A percentile compares a stretch with the other conserved stretches of the same genome.
Evolutionary conservation across 2,888 invertebrate genomes (phyloP).

Genomic region (Alsophila aescularia): DNA sequence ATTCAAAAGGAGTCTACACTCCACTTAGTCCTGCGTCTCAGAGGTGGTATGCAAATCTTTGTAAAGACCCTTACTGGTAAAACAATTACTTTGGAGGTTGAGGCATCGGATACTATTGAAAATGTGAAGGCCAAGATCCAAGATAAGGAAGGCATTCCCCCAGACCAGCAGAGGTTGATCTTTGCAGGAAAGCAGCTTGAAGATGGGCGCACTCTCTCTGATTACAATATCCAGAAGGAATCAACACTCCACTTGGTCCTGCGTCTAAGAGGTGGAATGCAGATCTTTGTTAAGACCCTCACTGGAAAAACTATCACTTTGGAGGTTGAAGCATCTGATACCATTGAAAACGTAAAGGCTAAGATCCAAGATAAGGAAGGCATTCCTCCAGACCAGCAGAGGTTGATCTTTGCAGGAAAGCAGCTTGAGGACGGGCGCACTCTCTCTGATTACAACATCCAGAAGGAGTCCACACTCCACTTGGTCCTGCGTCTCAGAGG

Average conservation of each 20-base stretch:
- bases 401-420: constrained; percentile 65
- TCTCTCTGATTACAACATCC: constrained; percentile 64
- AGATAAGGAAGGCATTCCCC: constrained; percentile 67
- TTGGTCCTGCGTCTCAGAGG: constrained; percentile 62
- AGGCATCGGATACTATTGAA: constrained; percentile 64
- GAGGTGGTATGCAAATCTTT: constrained; percentile 71
- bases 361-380: constrained; percentile 73
- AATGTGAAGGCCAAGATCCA: constrained; percentile 71
- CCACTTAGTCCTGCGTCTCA: constrained; percentile 65
- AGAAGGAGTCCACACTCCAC: constrained; percentile 65
- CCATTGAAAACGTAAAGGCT: constrained; percentile 72
- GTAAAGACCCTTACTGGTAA: constrained; percentile 66
- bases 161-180: constrained; percentile 65
- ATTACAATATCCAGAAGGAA: constrained; percentile 69
- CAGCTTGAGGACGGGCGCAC: constrained; percentile 67
- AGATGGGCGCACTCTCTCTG: constrained; percentile 64
- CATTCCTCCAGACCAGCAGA: constrained; percentile 69
- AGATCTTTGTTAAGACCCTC: constrained; percentile 65
- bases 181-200: constrained; percentile 67
- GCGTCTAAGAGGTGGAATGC: constrained; percentile 68
- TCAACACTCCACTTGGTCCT: constrained; percentile 62
- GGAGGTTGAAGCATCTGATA: constrained; percentile 67
- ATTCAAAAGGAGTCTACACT: constrained; percentile 73
- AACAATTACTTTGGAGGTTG: constrained; percentile 65
- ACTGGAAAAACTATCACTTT: constrained; percentile 67